Conservation (phyloP, 2,797 vertebrate genomes). For the Leontopithecus rosalia region DNA sequence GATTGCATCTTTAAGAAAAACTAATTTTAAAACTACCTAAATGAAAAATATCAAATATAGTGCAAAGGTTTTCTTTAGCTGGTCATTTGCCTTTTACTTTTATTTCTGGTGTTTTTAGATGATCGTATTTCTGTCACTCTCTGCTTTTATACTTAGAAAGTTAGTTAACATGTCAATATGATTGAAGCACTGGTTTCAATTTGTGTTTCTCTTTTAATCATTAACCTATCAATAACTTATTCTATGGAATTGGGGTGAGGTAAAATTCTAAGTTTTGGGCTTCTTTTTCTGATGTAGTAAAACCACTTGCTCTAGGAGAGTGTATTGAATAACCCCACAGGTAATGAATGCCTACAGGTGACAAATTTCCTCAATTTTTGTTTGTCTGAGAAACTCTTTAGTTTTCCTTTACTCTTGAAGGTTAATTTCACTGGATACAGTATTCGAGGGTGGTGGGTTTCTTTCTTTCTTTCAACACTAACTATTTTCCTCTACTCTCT, state of each 20-base stretch:
- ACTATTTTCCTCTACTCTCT: not conserved
- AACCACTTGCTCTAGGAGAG: not conserved
- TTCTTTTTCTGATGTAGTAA: not conserved
- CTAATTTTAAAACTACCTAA: conserved; percentile 27
- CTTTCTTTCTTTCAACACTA: not conserved
- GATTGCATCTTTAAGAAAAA: conserved; percentile 12
- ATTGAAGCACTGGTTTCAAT: conserved; percentile 24
- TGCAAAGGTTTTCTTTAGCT: not conserved
- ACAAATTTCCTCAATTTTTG: not conserved
- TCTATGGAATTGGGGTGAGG: not conserved
- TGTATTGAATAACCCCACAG: not conserved
- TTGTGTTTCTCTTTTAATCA: not conserved
- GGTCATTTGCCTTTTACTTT: not conserved
- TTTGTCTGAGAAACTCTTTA: not conserved
- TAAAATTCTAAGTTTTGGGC: not conserved
- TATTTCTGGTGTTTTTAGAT: not conserved
- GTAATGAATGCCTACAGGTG: not conserved
- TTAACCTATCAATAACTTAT: not conserved
- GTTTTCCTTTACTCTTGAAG: conserved; percentile 26
- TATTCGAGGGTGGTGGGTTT: not conserved
- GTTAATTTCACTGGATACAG: not conserved
- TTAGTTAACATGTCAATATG: not conserved
- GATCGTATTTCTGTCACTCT: not conserved
- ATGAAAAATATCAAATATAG: not conserved
- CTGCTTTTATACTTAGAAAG: conserved; percentile 21